Percentiles rank a stretch among this genome's conserved stretches.
Evolutionary conservation across 2,113 vertebrate species (phyloP).

Genomic region (Ciconia stormi): DNA sequence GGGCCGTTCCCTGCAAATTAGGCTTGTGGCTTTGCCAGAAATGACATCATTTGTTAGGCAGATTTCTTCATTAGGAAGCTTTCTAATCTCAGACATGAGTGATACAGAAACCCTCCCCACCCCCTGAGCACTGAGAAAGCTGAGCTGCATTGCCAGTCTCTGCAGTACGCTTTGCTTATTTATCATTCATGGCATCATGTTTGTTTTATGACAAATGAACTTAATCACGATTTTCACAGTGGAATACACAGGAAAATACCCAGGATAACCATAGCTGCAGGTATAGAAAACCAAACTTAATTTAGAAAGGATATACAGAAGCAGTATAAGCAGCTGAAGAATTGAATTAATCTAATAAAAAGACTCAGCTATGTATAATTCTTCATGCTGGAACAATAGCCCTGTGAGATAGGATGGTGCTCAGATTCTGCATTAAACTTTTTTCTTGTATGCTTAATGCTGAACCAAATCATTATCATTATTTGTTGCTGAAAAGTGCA

Average conservation of each 20-base stretch:
- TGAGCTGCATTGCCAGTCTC: not conserved
- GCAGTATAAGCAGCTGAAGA: not conserved
- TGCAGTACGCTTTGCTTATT: conserved; percentile 19
- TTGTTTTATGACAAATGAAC: conserved; percentile 54
- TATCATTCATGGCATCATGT: conserved; percentile 38
- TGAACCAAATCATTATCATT: not conserved
- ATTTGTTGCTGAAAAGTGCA: conserved; percentile 21
- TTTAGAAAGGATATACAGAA: not conserved
- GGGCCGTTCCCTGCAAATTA: not conserved
- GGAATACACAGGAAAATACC: conserved; percentile 7
- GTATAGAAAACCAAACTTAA: conserved; percentile 9
- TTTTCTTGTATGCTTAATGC: not conserved
- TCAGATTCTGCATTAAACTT: not conserved
- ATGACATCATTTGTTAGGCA: conserved; percentile 18
- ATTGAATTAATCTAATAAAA: conserved; percentile 25
- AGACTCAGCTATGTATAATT: not conserved
- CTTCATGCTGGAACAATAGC: not conserved
- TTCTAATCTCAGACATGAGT: not conserved
- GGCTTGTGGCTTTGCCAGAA: conserved; percentile 16
- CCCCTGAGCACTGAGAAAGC: not conserved
- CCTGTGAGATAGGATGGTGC: not conserved
- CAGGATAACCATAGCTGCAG: conserved; percentile 8
- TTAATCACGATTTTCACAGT: conserved; percentile 27
- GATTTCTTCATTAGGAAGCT: conserved; percentile 48
- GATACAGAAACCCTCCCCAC: not conserved